These are phyloP conservation scores for Ianthella basta DNA, from an alignment of 37 sponge, comb jelly and placozoan species.

Conservation along the genomic window DNA sequence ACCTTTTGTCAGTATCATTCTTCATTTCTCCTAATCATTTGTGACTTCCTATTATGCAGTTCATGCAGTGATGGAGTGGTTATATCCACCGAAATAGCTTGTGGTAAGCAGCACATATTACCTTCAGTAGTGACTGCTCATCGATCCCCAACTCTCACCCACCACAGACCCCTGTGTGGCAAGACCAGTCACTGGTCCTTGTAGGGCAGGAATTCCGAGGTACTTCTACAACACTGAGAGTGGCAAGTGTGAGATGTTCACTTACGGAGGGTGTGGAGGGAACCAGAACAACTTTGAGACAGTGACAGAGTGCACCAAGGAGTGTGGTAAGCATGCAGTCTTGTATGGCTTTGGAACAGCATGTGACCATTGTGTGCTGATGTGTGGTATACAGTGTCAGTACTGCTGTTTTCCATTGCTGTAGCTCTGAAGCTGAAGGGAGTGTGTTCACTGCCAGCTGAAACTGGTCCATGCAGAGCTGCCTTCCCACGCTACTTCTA, in stretches of 20 bases:
- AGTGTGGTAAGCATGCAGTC: not conserved
- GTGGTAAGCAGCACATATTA: not conserved
- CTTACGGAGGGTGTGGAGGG: slow-evolving; percentile 22
- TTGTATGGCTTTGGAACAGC: not conserved
- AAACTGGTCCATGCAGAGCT: slow-evolving; percentile 16
- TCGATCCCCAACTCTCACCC: not conserved
- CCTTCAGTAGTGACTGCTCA: no score
- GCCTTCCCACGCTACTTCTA: slow-evolving; percentile 7
- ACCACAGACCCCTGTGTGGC: not conserved
- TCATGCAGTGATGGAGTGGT: not conserved
- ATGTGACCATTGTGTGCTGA: not conserved
- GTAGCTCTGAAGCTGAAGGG: not conserved
- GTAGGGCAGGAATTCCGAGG: not conserved
- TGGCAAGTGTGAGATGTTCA: slow-evolving; percentile 6
- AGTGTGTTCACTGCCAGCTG: not conserved
- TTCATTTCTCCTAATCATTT: no score
- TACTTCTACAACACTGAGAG: slow-evolving; percentile 5
- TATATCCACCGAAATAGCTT: not conserved
- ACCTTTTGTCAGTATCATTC: no score
- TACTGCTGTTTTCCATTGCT: not conserved
- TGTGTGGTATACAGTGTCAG: not conserved
- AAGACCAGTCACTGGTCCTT: slow-evolving; percentile 11
- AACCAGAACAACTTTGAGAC: slow-evolving; percentile 22
- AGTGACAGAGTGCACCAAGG: not conserved
- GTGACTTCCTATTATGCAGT: not conserved